These are phyloP conservation scores for Hydrolagus affinis DNA, from an alignment of 2,113 vertebrate genomes.

Conservation along the genomic window DNA sequence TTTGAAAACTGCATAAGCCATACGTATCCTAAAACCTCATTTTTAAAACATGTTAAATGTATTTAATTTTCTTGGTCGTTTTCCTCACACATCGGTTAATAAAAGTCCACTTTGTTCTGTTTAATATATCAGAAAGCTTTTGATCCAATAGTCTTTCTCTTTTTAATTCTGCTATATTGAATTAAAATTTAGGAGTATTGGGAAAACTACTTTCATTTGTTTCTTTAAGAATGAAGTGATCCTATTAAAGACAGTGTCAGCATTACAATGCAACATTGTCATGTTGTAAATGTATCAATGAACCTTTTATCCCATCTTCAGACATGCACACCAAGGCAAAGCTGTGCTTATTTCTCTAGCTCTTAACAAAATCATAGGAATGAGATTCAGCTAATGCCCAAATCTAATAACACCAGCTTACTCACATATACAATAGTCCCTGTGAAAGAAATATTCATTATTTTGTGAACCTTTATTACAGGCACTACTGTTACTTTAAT, in stretches of 20 bases:
- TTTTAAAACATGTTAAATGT: neutral
- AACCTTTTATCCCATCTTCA: slow-evolving; percentile 27
- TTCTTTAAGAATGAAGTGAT: slow-evolving; percentile 26
- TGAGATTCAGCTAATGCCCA: neutral
- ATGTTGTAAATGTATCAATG: slow-evolving; percentile 27
- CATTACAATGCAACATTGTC: slow-evolving; percentile 19
- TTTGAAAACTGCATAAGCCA: neutral
- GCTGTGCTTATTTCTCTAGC: neutral
- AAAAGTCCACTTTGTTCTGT: neutral
- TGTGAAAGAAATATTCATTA: neutral
- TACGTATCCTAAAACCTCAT: neutral
- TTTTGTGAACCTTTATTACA: neutral
- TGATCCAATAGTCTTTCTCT: slow-evolving; percentile 18
- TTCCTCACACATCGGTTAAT: slow-evolving; percentile 9
- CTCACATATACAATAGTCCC: neutral
- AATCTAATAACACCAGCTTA: neutral
- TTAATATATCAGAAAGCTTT: slow-evolving; percentile 27
- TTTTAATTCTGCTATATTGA: slow-evolving; percentile 21
- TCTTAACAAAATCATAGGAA: slow-evolving; percentile 8
- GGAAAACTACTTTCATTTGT: slow-evolving; percentile 25
- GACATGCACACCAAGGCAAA: neutral
- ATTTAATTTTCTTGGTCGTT: slow-evolving; percentile 3
- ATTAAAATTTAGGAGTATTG: slow-evolving; percentile 28
- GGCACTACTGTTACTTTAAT: neutral
- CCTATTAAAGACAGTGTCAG: slow-evolving; percentile 23